phyloP scores from a whole-genome alignment of 1,140 invertebrate genomes.

The Zophobas morio region DNA sequence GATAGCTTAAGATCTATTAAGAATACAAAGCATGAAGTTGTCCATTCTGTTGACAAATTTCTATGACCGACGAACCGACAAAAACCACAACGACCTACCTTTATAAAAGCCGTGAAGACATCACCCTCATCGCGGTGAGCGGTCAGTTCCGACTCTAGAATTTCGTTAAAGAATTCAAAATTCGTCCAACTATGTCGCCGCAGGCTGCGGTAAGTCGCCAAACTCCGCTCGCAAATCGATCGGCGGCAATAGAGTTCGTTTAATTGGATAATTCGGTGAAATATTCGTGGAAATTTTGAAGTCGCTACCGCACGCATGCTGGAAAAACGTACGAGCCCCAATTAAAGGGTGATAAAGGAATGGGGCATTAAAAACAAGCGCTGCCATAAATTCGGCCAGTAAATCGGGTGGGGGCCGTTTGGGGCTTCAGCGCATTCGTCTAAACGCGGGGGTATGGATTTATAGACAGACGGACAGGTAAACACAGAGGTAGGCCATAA shows the following conservation, averaged over 20 bases:
- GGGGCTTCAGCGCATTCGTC: neutral
- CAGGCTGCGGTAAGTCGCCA: too few relatives aligned
- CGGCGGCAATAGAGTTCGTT: neutral
- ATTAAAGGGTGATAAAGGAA: constrained; percentile 10
- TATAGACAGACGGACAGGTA: constrained; percentile 2
- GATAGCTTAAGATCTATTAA: too few relatives aligned
- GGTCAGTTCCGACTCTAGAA: too few relatives aligned
- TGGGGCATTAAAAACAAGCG: constrained; percentile 2
- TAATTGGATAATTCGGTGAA: constrained; percentile 4
- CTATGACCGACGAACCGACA: too few relatives aligned
- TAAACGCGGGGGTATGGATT: neutral
- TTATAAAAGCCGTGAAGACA: too few relatives aligned
- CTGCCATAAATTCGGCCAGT: neutral
- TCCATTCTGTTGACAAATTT: too few relatives aligned
- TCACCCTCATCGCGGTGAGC: too few relatives aligned
- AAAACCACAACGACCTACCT: too few relatives aligned
- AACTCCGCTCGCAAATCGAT: neutral
- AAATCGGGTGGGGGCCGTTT: neutral
- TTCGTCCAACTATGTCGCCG: too few relatives aligned
- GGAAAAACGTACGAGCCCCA: neutral
- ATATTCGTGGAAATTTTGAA: neutral
- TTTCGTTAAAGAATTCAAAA: too few relatives aligned
- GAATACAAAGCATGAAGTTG: too few relatives aligned
- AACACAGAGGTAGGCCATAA: neutral
- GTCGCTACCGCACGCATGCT: neutral